Base-by-base conservation (phyloP, 2,113 vertebrate genomes). In the Macquaria ambigua region DNA sequence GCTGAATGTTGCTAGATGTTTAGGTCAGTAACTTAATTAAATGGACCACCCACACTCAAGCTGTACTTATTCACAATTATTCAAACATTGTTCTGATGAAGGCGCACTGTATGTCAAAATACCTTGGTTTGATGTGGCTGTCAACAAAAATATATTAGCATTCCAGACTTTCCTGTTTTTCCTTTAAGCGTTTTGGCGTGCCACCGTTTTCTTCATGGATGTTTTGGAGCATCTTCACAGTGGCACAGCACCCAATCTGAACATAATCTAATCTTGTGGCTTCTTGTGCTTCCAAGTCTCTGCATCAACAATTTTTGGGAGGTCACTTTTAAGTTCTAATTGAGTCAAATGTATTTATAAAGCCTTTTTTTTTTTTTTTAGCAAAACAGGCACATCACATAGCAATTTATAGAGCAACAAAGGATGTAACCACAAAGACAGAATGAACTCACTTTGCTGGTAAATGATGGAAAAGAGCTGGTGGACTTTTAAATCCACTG, bases 261-360 rank as follows among this genome's bases (percentile, higher is more conserved):
- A 78, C 37, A 34, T 78, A 80, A 84, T 88, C 46, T 28, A 79
- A 86, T 84, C 67, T 56, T 82, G 67, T 48, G 55, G 64, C 66
- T 68, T 75, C 48, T 3, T 3, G 12, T 55, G 63, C 68, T 80
- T 84, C 81, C 72, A 89, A 83, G 70, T 90, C 31, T 67, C 43
- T 67, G 62, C 55, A 67, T 91, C 79, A 89, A 74, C 81, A 82
- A 43, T 31, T 87, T 83, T 80, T 82, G 75, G 74, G 81, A 74
- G 79, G 79, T 87, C 68, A 83, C 83, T 79, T 91, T 90, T 78
- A 89, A 78, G 52, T 79, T 77, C n/a, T 87, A 77, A 87, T 82
- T 74, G 64, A 86, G 86, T 88, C 73, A 84, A 20, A 83, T 79
- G 71, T 87, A 62, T 89, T 92, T 82, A 15, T 76, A 72, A 85